A percentile compares a stretch with the other conserved stretches of the same genome.
Conservation (phyloP, 2,797 vertebrate species). For the Anabas testudineus region DNA sequence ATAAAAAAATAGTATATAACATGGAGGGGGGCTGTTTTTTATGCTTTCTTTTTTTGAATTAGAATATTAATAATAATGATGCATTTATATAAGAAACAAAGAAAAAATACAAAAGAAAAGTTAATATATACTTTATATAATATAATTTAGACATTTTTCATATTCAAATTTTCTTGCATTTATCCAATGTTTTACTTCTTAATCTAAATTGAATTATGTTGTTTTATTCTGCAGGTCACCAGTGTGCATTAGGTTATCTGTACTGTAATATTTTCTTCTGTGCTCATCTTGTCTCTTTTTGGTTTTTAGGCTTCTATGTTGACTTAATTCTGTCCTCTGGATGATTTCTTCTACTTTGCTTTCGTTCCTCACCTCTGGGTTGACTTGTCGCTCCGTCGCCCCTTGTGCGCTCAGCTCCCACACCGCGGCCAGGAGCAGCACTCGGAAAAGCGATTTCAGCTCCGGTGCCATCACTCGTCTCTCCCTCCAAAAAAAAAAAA, state of each 20-base stretch:
- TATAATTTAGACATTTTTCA: too few species aligned
- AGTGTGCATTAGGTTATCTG: not conserved
- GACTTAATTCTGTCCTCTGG: fast-evolving
- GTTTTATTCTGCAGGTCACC: not conserved
- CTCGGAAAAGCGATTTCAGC: conserved; percentile 59
- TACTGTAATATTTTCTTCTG: too few species aligned
- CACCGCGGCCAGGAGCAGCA: conserved; percentile 77
- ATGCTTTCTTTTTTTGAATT: not conserved
- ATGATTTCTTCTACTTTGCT: too few species aligned
- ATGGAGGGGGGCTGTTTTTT: not conserved
- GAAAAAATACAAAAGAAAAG: too few species aligned
- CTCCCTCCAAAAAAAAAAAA: conserved; percentile 11
- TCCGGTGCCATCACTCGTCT: conserved; percentile 74
- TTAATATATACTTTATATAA: too few species aligned
- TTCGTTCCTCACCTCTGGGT: conserved; percentile 80
- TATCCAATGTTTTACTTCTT: not conserved
- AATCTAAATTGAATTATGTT: not conserved
- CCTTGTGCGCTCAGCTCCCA: conserved; percentile 74
- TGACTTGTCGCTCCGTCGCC: conserved; percentile 69
- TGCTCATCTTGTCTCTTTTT: not conserved
- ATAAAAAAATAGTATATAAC: not conserved
- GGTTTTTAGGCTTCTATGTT: not conserved
- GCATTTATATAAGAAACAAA: too few species aligned
- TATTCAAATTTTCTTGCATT: not conserved
- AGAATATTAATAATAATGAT: not conserved